These are phyloP conservation scores for Acinonyx jubatus DNA, from an alignment of 2,113 vertebrate species.

Conservation along the genomic window DNA sequence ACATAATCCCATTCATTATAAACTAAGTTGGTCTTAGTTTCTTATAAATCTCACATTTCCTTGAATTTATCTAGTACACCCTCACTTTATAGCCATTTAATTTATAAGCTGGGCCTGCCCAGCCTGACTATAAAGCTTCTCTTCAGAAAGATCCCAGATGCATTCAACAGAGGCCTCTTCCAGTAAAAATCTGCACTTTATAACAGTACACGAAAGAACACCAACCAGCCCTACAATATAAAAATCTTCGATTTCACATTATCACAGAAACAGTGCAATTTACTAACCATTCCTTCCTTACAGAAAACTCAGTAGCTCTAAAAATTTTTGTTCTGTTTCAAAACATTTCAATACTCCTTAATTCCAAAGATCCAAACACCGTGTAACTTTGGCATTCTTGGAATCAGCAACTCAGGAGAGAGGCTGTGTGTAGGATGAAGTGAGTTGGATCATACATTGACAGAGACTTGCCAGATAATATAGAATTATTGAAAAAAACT, in stretches of 20 bases:
- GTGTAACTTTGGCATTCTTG: conserved; percentile 96
- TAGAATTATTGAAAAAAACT: not conserved
- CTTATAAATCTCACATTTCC: conserved; percentile 50
- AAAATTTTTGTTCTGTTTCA: conserved; percentile 43
- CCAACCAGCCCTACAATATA: conserved; percentile 81
- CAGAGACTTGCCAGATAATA: conserved; percentile 99
- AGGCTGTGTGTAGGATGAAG: conserved; percentile 95
- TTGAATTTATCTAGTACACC: conserved; percentile 4
- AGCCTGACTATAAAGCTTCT: conserved; percentile 80
- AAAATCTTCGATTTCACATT: conserved; percentile 81
- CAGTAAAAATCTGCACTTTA: conserved; percentile 78
- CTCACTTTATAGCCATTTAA: conserved; percentile 52
- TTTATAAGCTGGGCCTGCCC: conserved; percentile 91
- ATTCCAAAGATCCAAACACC: conserved; percentile 97
- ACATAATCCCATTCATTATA: conserved; percentile 62
- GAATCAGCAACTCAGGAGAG: conserved; percentile 96
- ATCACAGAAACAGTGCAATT: conserved; percentile 80
- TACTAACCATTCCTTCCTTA: conserved; percentile 79
- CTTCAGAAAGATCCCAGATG: conserved; percentile 82
- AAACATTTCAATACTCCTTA: conserved; percentile 94
- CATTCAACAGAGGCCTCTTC: conserved; percentile 78
- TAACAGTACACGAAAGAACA: conserved; percentile 81
- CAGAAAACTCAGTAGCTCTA: conserved; percentile 79
- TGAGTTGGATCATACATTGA: conserved; percentile 95
- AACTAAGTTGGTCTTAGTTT: conserved; percentile 50